Evolutionary conservation across 2,797 vertebrate species (phyloP).

Genomic region (Podarcis siculus): DNA sequence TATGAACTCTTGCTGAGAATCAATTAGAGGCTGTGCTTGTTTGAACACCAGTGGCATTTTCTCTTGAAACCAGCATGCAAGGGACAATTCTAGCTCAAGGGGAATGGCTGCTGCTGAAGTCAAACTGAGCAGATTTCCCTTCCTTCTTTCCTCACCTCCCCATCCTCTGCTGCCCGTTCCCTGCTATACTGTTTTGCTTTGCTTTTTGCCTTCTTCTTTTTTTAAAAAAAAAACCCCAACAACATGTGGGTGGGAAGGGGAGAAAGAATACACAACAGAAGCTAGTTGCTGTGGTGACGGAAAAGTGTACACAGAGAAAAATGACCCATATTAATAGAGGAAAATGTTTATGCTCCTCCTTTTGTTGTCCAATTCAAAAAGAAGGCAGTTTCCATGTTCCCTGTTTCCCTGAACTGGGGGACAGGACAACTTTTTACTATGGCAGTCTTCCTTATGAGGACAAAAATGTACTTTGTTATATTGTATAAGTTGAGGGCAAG

Average conservation of each 20-base stretch:
- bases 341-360: background rate
- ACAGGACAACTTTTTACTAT: background rate
- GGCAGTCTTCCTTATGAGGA: background rate
- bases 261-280: background rate
- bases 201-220: background rate
- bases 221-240: background rate
- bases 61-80: background rate
- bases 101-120: background rate
- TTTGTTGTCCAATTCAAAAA: background rate
- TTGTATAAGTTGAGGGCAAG: background rate
- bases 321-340: background rate
- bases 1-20: slow-evolving; percentile 4
- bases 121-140: background rate
- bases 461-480: background rate
- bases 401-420: background rate
- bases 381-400: background rate
- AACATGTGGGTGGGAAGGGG: background rate
- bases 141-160: no score
- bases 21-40: slow-evolving; percentile 4
- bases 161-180: background rate
- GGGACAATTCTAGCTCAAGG: background rate
- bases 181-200: background rate
- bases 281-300: slow-evolving; percentile 16
- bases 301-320: background rate
- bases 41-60: background rate